Base-by-base conservation (phyloP, 2,113 vertebrate species). In the Salvator merianae region DNA sequence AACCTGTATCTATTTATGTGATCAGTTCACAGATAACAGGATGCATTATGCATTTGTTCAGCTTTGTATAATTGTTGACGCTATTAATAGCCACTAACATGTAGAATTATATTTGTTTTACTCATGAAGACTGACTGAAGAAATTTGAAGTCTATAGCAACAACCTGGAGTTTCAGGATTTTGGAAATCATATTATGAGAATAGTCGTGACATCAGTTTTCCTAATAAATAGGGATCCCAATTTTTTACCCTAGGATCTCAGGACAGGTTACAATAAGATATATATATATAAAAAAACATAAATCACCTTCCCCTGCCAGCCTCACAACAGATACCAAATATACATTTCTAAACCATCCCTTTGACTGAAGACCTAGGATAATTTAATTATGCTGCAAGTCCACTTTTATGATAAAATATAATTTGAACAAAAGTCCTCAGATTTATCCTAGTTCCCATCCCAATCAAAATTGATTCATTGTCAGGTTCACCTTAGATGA, bases 11-110 rank as follows among this genome's bases (percentile, higher is more conserved):
- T 83, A 50, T 83, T 86, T n/a, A 12, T 3, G 66, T 22, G 40
- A 2, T 28, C 69, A 43, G 32, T 82, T 84, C 1, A 81, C 66
- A 88, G 88, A 2, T 71, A 87, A 7, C 55, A 83, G 0, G 16
- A 71, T 81, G 81, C 47, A 47, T 5, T 84, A 2, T 84, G 28
- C 81, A 85, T 85, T 88, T 86, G 43, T 3, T 90, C 50, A 89
- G 3, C 28, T 55, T 81, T 9, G 18, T 89, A 47, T 86, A 83
- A 55, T 77, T 84, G 20, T 79, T 92, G 1, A 62, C 73, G 16
- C 32, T 73, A 85, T 85, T 83, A 90, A 50, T 6, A 83, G 47
- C 47, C 53, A n/a, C 34, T 72, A 24, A 40, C 14, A 12, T 72
- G 36, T 12, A 82, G 13, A 59, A 36, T 38, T 72, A 30, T 82